A percentile compares a stretch with the other conserved stretches of the same genome.
These are phyloP conservation scores for Lepus americanus DNA, from an alignment of 2,113 vertebrate genomes.

Conservation along the genomic window DNA sequence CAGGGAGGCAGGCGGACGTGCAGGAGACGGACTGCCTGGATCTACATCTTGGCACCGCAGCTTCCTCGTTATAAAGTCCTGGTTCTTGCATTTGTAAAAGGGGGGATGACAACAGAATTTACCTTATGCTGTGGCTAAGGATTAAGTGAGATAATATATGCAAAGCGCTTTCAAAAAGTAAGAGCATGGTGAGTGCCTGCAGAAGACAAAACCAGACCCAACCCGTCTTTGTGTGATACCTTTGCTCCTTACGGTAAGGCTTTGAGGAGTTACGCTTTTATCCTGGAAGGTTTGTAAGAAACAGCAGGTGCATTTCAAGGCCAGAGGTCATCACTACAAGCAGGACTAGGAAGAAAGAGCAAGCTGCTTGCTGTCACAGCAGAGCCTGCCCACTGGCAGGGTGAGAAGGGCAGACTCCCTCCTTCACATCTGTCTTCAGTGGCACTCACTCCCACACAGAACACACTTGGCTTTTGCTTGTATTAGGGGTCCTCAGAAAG, in stretches of 20 bases:
- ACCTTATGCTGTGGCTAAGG: background rate
- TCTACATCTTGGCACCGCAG: background rate
- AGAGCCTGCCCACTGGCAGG: background rate
- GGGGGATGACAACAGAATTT: background rate
- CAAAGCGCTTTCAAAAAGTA: background rate
- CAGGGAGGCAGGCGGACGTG: rapidly evolving
- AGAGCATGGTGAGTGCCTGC: background rate
- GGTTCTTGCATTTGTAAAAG: background rate
- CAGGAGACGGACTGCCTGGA: background rate
- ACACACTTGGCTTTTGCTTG: background rate
- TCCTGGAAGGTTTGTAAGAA: background rate
- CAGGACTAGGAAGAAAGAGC: background rate
- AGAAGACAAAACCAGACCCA: background rate
- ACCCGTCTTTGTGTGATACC: background rate
- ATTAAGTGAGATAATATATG: background rate
- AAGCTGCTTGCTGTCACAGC: background rate
- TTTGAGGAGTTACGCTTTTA: background rate
- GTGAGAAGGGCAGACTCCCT: background rate
- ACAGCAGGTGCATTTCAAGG: background rate
- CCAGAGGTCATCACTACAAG: background rate
- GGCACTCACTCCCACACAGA: background rate
- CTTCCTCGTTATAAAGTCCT: background rate
- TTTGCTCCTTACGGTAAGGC: background rate
- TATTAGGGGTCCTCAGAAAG: no score
- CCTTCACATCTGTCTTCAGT: background rate